Conservation (phyloP, 2,888 invertebrate genomes). For the Corbicula japonica region DNA sequence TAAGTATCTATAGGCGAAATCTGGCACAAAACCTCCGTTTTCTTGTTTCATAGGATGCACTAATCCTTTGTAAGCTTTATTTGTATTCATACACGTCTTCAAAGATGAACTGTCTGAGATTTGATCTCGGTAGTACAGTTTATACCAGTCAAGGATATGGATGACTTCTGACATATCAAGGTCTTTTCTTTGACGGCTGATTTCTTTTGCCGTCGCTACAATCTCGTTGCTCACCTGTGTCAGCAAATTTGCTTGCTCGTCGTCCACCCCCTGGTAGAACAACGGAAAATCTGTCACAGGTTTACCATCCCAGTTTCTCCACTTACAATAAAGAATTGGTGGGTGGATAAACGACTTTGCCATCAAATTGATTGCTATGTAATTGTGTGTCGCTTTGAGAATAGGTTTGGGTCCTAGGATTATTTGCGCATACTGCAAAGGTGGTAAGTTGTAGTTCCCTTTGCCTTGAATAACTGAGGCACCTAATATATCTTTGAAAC, state of each 20-base stretch:
- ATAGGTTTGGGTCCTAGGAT: conserved; percentile 71
- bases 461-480: conserved; percentile 68
- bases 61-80: conserved; percentile 76
- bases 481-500: conserved; percentile 72
- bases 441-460: conserved; percentile 57
- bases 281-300: conserved; percentile 72
- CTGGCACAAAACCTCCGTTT: conserved; percentile 71
- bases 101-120: conserved; percentile 67
- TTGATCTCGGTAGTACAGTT: conserved; percentile 68
- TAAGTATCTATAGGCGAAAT: conserved; percentile 77
- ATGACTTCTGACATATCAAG: conserved; percentile 74
- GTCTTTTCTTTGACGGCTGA: conserved; percentile 58
- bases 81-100: conserved; percentile 69
- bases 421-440: conserved; percentile 67
- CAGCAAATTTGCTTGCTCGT: conserved; percentile 69
- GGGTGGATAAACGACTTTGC: conserved; percentile 79
- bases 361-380: conserved; percentile 76
- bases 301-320: conserved; percentile 77
- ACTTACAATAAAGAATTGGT: conserved; percentile 77
- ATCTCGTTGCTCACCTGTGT: conserved; percentile 76
- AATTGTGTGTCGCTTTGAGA: conserved; percentile 70
- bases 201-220: conserved; percentile 71
- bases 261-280: conserved; percentile 80
- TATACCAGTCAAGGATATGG: conserved; percentile 76
- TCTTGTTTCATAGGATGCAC: conserved; percentile 73